Base-by-base conservation (phyloP, 2,113 vertebrate species). In the Cololabis saira region DNA sequence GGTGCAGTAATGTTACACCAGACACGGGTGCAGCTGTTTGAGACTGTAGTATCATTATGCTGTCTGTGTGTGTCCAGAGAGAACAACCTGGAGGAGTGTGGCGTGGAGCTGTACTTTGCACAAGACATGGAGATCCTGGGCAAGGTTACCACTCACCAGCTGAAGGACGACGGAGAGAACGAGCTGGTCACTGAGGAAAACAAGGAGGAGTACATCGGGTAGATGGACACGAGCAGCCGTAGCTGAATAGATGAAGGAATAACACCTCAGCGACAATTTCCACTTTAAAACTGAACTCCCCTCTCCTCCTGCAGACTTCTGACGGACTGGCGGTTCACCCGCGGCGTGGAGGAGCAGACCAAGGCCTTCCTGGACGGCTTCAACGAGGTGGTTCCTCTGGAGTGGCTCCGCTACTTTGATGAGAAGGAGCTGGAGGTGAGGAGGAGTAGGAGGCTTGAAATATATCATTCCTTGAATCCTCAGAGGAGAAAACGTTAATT, bases 101-200 rank as follows among this genome's bases (percentile, higher is more conserved):
- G 96, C 0, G 92, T 99, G 57, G 97, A 99, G 92, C 94, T 99
- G 22, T 99, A 96, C 69, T 99, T 98, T 81, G 97, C 98, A 60
- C 97, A 99, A 90, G 98, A 99, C 93, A 99, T 99, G 98, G 97
- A 99, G 92, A 98, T 98, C 81, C 85, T 99, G 37, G 98, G 98
- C 47, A 98, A 99, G 75, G 96, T 99, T 82, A 96, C 97, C 51
- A 98, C 96, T 7, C 98, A 99, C 0, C 95, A 96, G 88, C 93
- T 99, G 80, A 99, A 98, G 86, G 95, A 96, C 49, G 95, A 95
- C 0, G 98, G 98, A 0, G 97, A 98, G 91, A 95, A 95, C 64
- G 95, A 96, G 82, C 94, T 96, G 3, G 98, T 99, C 76, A 98
- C 94, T 0, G 95, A 96, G 80, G 96, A 98, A 40, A 99, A 98